Evolutionary conservation across 37 sponge, comb jelly and placozoan species (phyloP), one percentile per base, ranked within the genome.

Genomic region (Cladorhizidae sp.): DNA sequence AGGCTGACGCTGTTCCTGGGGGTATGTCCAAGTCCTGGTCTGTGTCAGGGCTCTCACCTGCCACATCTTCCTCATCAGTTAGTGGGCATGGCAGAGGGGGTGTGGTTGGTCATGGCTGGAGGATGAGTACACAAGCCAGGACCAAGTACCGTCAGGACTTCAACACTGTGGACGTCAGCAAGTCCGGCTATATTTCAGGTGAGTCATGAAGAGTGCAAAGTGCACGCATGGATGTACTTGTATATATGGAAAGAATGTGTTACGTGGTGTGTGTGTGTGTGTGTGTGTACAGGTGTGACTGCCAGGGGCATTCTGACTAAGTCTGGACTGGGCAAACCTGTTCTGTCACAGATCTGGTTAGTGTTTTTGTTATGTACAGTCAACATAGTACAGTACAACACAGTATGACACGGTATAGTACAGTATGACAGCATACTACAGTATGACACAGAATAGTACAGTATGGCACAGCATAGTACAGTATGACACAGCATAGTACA

Each of bases 271-370:
- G 61, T 26, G 28, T 26, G n/a, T 59, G 61, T 59, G 61, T 59
- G 3, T 59, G 28, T 26, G 28, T 59, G 61, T 42, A 22, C 39
- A 74, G 88, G 89, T 40, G 70, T 29, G 26, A 78, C 57, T 32
- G 89, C 67, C 11, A 41, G 76, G 32, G 76, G 31, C 6, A 64
- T 87, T 57, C 51, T 92, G 0, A 71, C 70, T 25, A 85, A 88
- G 81, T 81, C 78, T 68, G 75, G 74, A 5, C 82, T 92, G 6
- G 79, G 65, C 59, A 57, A 75, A 6, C 45, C 26, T 22, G 59
- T 62, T 23, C 77, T 92, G 65, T 76, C 75, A 17, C 40, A 92
- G 73, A 92, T 92, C 76, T 92, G 92, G 92, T 91, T 37, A 78
- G 82, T 77, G 21, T 51, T 25, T 39, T 45, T 12, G 5, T 45